Percentiles rank a stretch among this genome's conserved stretches.
Conservation (phyloP, 2,113 vertebrate species). For the Leucoraja erinaceus region DNA sequence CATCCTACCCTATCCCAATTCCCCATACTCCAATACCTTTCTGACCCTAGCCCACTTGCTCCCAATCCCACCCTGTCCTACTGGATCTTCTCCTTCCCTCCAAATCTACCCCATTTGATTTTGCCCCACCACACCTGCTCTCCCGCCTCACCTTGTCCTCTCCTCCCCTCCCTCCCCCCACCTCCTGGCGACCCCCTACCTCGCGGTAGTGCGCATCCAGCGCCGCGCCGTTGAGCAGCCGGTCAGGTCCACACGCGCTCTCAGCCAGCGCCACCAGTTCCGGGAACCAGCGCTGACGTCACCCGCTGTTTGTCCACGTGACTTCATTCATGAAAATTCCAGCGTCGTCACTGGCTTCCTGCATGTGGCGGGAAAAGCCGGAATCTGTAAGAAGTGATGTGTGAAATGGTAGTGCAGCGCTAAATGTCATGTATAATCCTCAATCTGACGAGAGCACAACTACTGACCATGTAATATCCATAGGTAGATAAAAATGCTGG, state of each 20-base stretch:
- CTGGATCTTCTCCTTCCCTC: neutral
- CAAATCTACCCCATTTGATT: no score
- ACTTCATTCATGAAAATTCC: constrained; percentile 37
- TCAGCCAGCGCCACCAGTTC: neutral
- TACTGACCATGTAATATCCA: neutral
- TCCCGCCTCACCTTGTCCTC: neutral
- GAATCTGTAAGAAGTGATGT: neutral
- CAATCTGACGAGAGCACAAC: neutral
- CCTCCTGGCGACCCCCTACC: no score
- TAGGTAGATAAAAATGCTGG: no score
- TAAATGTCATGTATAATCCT: no score
- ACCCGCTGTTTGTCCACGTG: constrained; percentile 28
- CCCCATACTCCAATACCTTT: neutral
- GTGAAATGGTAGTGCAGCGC: no score
- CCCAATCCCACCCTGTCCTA: neutral
- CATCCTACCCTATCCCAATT: neutral
- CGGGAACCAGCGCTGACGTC: constrained; percentile 29
- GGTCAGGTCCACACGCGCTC: neutral
- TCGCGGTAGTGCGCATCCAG: no score
- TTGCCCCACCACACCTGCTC: neutral
- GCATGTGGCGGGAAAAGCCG: neutral
- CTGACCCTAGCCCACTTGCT: neutral
- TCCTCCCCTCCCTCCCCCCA: neutral
- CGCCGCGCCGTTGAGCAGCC: no score
- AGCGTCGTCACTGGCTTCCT: neutral